These are phyloP conservation scores for Podiceps cristatus DNA, from an alignment of 2,113 vertebrate genomes.

Conservation along the genomic window DNA sequence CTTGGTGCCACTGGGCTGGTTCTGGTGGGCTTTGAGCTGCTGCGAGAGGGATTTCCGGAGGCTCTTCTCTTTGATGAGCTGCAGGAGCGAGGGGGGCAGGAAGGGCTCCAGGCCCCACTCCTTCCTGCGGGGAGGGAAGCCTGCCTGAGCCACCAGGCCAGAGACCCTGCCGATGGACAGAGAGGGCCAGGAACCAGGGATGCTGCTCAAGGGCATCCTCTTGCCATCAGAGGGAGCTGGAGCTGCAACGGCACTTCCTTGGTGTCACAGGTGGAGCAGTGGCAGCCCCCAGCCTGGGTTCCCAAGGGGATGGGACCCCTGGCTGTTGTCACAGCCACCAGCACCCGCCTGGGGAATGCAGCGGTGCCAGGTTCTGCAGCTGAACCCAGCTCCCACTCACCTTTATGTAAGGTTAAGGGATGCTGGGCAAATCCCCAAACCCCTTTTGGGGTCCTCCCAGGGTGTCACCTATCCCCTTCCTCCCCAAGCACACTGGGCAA, in stretches of 20 bases:
- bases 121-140: slow-evolving; percentile 81
- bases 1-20: slow-evolving; percentile 91
- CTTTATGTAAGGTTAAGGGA: background rate
- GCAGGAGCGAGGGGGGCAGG: slow-evolving; percentile 92
- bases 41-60: slow-evolving; percentile 94
- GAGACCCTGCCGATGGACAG: background rate
- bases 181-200: background rate
- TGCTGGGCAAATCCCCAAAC: background rate
- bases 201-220: background rate
- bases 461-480: background rate
- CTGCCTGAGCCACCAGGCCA: background rate
- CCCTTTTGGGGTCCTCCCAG: background rate
- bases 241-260: background rate
- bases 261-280: accelerated
- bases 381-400: background rate
- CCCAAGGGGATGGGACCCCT: background rate
- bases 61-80: slow-evolving; percentile 94
- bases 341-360: background rate
- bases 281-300: background rate
- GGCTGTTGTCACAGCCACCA: background rate
- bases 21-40: slow-evolving; percentile 95
- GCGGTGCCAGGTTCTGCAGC: background rate
- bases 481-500: background rate
- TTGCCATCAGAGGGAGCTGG: background rate
- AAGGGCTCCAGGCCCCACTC: slow-evolving; percentile 98